Evolutionary conservation across 2,888 invertebrate species (phyloP), one percentile per base, ranked within the genome.

Genomic region (Rhingia campestris): DNA sequence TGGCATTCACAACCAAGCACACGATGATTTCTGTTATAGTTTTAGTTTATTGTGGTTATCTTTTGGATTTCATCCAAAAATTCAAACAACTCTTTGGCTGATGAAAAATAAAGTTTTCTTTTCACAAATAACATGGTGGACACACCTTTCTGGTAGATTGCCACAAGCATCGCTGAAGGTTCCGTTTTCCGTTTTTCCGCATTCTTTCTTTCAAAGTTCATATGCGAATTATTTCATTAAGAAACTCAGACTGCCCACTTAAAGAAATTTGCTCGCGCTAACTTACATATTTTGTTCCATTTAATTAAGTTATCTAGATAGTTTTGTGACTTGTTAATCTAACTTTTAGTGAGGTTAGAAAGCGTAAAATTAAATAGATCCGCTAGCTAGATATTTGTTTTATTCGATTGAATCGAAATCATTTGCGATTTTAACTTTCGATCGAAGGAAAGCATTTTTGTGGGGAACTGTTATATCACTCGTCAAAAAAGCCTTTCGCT

Each of bases 391-490:
- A 30, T 37, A 32, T 54, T 49, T 41, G 6, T 70, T 63, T 49
- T 6, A 70, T 58, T 51, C 32, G 41, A 63, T 63, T 70, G 58
- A 41, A 51, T 67, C 59, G 53, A 70, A 5, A 9, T 43, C 51
- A 63, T 22, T 10, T 49, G 39, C n/a, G 35, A 43, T 66, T 80
- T 80, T 74, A 63, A 63, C 74, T 74, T 74, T 81, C 61, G 58
- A 43, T 58, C 49, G 61, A 49, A 73, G 53, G 58, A 72, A 30
- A 10, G 35, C 12, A 6, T 10, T 45, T 63, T 35, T 35, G 49
- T 49, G 56, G 61, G 22, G 47, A 56, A 51, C 30, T 51, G 14
- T 66, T 59, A 41, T 33, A 53, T 77, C 12, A 37, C 41, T 47
- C 14, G 22, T 67, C 41, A 43, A 61, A 35, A 32, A 43, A 43